These are phyloP conservation scores for Dendrolimus punctatus DNA, from an alignment of 1,140 invertebrate species.

Conservation along the genomic window DNA sequence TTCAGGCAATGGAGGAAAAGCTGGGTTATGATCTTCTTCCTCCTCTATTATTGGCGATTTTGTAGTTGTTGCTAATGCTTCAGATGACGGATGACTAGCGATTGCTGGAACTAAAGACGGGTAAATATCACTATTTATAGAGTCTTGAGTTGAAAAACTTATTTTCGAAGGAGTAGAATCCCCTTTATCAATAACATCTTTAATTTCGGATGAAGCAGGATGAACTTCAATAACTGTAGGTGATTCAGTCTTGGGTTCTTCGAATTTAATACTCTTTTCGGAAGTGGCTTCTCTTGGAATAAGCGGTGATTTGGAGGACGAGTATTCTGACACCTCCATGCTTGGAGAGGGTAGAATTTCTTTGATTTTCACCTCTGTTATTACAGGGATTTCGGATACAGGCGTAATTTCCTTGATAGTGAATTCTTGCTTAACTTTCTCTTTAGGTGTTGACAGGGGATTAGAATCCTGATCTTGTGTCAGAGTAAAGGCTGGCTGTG, in stretches of 20 bases:
- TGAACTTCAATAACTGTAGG: slow-evolving; percentile 24
- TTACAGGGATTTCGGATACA: slow-evolving; percentile 58
- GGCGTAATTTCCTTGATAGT: slow-evolving; percentile 69
- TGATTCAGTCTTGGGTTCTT: slow-evolving; percentile 20
- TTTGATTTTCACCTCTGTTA: slow-evolving; percentile 64
- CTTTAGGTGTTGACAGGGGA: slow-evolving; percentile 20
- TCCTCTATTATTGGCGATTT: slow-evolving; percentile 51
- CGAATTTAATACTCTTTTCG: slow-evolving; percentile 23
- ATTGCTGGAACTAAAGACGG: slow-evolving; percentile 34
- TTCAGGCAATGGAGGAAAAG: slow-evolving; percentile 59
- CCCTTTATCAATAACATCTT: slow-evolving; percentile 10
- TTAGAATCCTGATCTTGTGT: slow-evolving; percentile 16
- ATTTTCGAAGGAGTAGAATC: slow-evolving; percentile 45
- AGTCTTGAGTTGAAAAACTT: slow-evolving; percentile 49
- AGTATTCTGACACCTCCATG: slow-evolving; percentile 49
- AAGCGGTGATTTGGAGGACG: slow-evolving; percentile 58
- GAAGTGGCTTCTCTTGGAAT: slow-evolving; percentile 55
- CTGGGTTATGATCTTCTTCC: slow-evolving; percentile 61
- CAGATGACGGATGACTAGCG: slow-evolving; percentile 8
- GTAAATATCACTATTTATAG: slow-evolving; percentile 36
- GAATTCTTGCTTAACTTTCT: slow-evolving; percentile 48
- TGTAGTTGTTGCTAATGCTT: slow-evolving; percentile 28
- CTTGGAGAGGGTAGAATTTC: slow-evolving; percentile 56
- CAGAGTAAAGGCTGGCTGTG: slow-evolving; percentile 16
- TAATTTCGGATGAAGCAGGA: slow-evolving; percentile 13